Percentiles rank a stretch among this genome's conserved stretches.
Conservation (phyloP, 2,113 vertebrate genomes). For the Paralichthys olivaceus region DNA sequence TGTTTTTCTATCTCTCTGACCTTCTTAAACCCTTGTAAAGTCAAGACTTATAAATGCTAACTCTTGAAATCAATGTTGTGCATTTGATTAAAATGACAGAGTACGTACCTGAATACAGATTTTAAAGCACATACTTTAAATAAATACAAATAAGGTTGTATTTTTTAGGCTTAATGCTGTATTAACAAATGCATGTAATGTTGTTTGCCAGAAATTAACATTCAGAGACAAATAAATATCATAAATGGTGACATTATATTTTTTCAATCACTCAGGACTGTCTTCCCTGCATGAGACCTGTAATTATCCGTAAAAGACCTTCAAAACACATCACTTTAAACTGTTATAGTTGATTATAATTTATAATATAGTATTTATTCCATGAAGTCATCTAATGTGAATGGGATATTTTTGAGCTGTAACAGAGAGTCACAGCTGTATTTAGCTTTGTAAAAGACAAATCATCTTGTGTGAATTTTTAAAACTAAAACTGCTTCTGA, state of each 20-base stretch:
- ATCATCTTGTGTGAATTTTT: neutral
- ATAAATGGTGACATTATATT: too few species aligned
- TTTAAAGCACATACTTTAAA: too few species aligned
- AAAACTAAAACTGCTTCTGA: constrained; percentile 8
- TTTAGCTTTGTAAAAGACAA: neutral
- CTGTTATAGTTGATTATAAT: neutral
- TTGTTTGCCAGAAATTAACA: too few species aligned
- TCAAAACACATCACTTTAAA: neutral
- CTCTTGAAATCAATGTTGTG: neutral
- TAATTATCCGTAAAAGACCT: neutral
- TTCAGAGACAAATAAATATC: too few species aligned
- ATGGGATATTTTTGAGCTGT: neutral
- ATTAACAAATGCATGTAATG: too few species aligned
- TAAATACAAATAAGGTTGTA: too few species aligned
- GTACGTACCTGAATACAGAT: neutral
- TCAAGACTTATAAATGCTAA: neutral
- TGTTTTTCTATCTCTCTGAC: neutral
- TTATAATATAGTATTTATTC: neutral
- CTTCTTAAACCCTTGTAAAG: neutral
- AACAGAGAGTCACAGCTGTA: neutral
- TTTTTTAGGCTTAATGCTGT: too few species aligned
- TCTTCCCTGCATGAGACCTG: too few species aligned
- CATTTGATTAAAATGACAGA: neutral
- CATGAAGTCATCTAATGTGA: neutral
- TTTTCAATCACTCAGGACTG: too few species aligned